Conservation (phyloP, 2,888 invertebrate genomes). For the Timema podura region DNA sequence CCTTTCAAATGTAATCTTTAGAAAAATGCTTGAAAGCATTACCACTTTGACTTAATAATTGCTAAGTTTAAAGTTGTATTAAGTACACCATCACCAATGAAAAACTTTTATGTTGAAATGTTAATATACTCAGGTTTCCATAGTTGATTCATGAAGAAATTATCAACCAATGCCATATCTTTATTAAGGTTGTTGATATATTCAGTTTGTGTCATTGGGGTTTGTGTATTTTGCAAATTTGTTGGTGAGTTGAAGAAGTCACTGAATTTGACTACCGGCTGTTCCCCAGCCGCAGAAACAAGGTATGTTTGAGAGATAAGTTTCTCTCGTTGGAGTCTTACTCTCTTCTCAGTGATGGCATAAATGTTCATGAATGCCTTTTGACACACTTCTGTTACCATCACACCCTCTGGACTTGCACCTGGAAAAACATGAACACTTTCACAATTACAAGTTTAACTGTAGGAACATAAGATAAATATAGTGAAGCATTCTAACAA, state of each 20-base stretch:
- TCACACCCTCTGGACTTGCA: constrained; percentile 15
- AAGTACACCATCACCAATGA: too few relatives aligned
- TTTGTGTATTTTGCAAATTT: not conserved
- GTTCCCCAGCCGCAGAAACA: constrained; percentile 39
- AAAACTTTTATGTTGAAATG: constrained; percentile 16
- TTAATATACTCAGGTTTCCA: constrained; percentile 54
- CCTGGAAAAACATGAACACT: constrained; percentile 15
- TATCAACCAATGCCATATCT: constrained; percentile 51
- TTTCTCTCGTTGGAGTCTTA: constrained; percentile 50
- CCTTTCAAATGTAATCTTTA: too few relatives aligned
- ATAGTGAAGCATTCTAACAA: too few relatives aligned
- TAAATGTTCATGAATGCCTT: constrained; percentile 54
- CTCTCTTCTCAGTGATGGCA: constrained; percentile 53
- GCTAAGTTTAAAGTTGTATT: too few relatives aligned
- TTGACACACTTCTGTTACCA: constrained; percentile 49
- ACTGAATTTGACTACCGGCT: not conserved
- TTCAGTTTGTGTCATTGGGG: constrained; percentile 7
- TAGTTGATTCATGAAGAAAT: constrained; percentile 53
- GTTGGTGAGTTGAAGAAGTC: not conserved
- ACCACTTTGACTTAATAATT: too few relatives aligned
- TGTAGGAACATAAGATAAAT: not conserved
- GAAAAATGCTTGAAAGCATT: not conserved
- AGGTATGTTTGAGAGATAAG: constrained; percentile 42
- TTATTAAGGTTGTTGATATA: constrained; percentile 38
- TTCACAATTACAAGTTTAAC: not conserved